Base-by-base conservation (phyloP, 2,888 invertebrate species). In the Cosmia trapezina region DNA sequence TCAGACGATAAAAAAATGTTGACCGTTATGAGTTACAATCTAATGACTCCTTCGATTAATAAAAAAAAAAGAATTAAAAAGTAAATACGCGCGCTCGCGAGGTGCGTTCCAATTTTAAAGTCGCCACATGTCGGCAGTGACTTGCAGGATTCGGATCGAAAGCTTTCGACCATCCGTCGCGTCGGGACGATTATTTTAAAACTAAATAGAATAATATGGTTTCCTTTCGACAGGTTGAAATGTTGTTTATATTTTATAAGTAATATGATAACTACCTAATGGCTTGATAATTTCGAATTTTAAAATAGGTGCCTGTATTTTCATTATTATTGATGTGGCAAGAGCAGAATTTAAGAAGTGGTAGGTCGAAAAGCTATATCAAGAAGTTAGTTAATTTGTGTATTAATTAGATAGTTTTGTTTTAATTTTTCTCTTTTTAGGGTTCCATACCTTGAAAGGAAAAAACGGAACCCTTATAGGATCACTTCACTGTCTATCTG, bases 111-210 rank as follows among this genome's bases (percentile, higher is more conserved):
- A 93, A 93, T 92, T 93, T 92, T 89, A 89, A 88, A 89, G 93
- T 91, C 91, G 92, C 92, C 96, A 94, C 94, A 95, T 96, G 96
- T 93, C 93, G 92, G 85, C 90, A 78, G 90, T 96, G 96, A 96
- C 96, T 96, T 93, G 96, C 95, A 89, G 86, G 79, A 76, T 82
- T 87, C 57, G 68, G 73, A 73, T 37, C 78, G 80, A 82, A 84
- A 80, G 86, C 85, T 80, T 82, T 86, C 77, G 83, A 73, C 72
- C 81, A 77, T 72, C 82, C 81, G 85, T 76, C 74, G 74, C 80
- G 82, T 75, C 79, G 75, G 78, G 78, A 79, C 86, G 88, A 87
- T 87, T 87, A 87, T 86, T 86, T 86, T 87, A 80, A 86, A 86
- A 85, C 74, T 77, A 83, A 79, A 81, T 86, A 87, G 83, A 86